Evolutionary conservation across 1,140 invertebrate species (phyloP).

Genomic region (Kradibia gibbosae): DNA sequence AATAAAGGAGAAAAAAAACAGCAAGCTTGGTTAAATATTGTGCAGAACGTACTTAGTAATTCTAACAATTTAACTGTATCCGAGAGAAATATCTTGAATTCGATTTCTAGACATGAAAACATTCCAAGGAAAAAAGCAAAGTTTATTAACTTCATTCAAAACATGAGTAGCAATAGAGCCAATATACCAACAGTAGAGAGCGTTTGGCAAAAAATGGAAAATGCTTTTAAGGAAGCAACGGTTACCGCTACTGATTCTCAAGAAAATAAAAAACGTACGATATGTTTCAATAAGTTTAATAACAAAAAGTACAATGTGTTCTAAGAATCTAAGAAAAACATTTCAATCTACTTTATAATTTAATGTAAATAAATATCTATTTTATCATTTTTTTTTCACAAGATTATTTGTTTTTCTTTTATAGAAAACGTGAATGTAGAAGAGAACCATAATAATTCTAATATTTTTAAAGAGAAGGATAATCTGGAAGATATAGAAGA

Average conservation of each 20-base stretch:
- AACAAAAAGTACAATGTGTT: conserved; percentile 32
- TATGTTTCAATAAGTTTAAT: conserved; percentile 25
- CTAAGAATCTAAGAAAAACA: no score
- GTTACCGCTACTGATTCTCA: conserved; percentile 30
- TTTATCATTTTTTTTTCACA: conserved; percentile 4
- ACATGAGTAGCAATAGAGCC: conserved; percentile 73
- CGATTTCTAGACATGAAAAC: conserved; percentile 84
- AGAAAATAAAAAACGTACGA: conserved; percentile 56
- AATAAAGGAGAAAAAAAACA: conserved; percentile 95
- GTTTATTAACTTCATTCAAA: conserved; percentile 86
- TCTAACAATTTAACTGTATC: conserved; percentile 73
- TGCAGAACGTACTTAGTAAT: conserved; percentile 81
- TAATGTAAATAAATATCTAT: neutral
- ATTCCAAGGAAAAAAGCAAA: conserved; percentile 93
- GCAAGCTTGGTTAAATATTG: conserved; percentile 88
- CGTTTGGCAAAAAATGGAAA: conserved; percentile 82
- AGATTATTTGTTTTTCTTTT: conserved; percentile 41
- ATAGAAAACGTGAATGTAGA: conserved; percentile 46
- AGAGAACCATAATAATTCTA: conserved; percentile 67
- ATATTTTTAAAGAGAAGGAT: conserved; percentile 61
- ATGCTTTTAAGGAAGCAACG: conserved; percentile 76
- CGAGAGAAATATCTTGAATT: conserved; percentile 79
- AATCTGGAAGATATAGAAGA: conserved; percentile 48
- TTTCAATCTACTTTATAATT: conserved; percentile 34
- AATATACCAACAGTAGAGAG: conserved; percentile 75